Evolutionary conservation across 2,888 invertebrate genomes (phyloP).

Genomic region (Netelia virgata): DNA sequence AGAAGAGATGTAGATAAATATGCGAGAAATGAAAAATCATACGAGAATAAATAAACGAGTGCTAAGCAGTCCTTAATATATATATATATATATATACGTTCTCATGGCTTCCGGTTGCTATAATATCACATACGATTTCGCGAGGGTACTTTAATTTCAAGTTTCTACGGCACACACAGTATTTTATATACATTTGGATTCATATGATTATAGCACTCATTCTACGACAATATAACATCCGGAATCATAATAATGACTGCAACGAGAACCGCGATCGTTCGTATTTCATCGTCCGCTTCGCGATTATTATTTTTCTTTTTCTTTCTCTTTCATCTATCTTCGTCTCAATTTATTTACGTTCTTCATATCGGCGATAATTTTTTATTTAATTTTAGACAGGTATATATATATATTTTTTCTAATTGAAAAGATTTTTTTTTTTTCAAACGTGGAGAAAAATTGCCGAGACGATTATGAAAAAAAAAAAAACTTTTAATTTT

Average conservation of each 20-base stretch:
- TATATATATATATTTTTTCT: too few species aligned
- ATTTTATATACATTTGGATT: constrained; percentile 7
- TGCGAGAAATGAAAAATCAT: constrained; percentile 56
- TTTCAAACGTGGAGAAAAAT: too few species aligned
- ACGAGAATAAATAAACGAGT: constrained; percentile 53
- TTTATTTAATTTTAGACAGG: too few species aligned
- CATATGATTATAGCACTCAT: constrained; percentile 24
- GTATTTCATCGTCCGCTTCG: constrained; percentile 46
- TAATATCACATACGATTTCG: constrained; percentile 47
- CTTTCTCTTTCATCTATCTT: constrained; percentile 41
- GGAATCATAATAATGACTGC: constrained; percentile 62
- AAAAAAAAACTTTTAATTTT: too few species aligned
- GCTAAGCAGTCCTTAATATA: constrained; percentile 34
- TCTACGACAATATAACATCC: constrained; percentile 50
- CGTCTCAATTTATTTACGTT: not conserved
- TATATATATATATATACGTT: constrained; percentile 31
- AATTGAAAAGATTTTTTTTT: too few species aligned
- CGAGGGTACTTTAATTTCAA: constrained; percentile 61
- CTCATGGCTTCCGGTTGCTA: constrained; percentile 42
- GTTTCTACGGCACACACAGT: constrained; percentile 46
- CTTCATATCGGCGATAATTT: too few species aligned
- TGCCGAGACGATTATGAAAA: too few species aligned
- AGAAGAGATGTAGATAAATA: constrained; percentile 16
- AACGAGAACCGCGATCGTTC: constrained; percentile 48
- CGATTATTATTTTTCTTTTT: constrained; percentile 7